Percentiles rank a stretch among this genome's conserved stretches.
phyloP scores from a whole-genome alignment of 1,140 invertebrate species.

The Zaprionus davidi region DNA sequence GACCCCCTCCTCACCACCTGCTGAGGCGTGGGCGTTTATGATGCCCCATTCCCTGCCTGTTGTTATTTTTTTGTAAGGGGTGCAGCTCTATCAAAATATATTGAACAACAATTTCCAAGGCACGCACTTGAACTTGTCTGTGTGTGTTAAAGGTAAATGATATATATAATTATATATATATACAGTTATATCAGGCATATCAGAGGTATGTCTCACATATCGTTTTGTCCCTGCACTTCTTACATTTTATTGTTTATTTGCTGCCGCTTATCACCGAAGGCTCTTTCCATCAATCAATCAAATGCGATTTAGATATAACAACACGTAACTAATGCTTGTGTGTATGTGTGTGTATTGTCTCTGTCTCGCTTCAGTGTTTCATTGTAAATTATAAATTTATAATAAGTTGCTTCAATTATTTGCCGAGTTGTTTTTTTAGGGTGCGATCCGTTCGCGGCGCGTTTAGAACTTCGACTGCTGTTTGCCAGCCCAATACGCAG shows the following conservation, averaged over 20 bases:
- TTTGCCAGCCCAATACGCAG: conserved; percentile 16
- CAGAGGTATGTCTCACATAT: conserved; percentile 23
- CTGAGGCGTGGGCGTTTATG: conserved; percentile 15
- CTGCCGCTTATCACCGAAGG: conserved; percentile 55
- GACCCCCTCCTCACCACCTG: not conserved
- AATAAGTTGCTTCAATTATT: conserved; percentile 11
- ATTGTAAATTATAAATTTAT: not conserved
- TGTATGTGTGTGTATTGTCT: conserved; percentile 20
- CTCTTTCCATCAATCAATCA: conserved; percentile 67
- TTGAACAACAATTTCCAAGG: conserved; percentile 4
- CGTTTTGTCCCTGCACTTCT: conserved; percentile 54
- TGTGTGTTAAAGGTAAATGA: conserved; percentile 2
- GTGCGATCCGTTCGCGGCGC: conserved; percentile 56
- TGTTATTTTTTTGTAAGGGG: not conserved
- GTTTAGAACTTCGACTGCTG: conserved; percentile 64
- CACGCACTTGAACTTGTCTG: conserved; percentile 53
- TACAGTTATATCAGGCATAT: not conserved
- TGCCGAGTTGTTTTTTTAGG: conserved; percentile 22
- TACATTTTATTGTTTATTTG: conserved; percentile 60
- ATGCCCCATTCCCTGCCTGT: not conserved
- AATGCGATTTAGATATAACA: conserved; percentile 54
- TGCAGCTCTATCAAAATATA: conserved; percentile 2
- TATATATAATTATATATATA: conserved; percentile 11
- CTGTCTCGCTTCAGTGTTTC: not conserved
- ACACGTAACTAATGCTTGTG: not conserved